phyloP scores from a whole-genome alignment of 2,888 invertebrate species.

The Limenitis arthemis region DNA sequence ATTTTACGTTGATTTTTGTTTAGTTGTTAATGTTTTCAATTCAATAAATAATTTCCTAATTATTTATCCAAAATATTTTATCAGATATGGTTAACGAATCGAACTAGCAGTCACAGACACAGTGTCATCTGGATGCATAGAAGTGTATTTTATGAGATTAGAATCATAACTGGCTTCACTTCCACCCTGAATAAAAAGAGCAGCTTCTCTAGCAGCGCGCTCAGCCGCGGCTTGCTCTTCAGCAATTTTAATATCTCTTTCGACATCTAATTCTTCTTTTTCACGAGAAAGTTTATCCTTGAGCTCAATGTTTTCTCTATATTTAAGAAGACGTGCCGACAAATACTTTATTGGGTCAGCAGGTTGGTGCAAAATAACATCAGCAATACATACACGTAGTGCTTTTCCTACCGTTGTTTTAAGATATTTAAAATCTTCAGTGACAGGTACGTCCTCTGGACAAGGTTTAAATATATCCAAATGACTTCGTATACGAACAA shows the following conservation, averaged over 20 bases:
- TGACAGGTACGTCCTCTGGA: slow-evolving; percentile 51
- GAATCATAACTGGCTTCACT: slow-evolving; percentile 61
- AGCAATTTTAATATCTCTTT: slow-evolving; percentile 46
- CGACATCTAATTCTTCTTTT: slow-evolving; percentile 42
- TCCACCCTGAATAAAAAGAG: slow-evolving; percentile 41
- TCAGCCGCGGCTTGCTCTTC: slow-evolving; percentile 51
- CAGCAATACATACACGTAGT: slow-evolving; percentile 53
- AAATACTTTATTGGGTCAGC: slow-evolving; percentile 59
- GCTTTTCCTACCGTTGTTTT: slow-evolving; percentile 52
- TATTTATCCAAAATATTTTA: slow-evolving; percentile 1
- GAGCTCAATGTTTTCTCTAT: slow-evolving; percentile 51
- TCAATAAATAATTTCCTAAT: neutral
- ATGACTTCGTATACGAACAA: slow-evolving; percentile 57
- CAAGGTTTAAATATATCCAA: slow-evolving; percentile 50
- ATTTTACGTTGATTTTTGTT: too few relatives aligned
- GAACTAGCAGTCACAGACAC: slow-evolving; percentile 33
- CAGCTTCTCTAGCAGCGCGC: slow-evolving; percentile 44
- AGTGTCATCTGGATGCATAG: slow-evolving; percentile 34
- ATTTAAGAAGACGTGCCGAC: slow-evolving; percentile 45
- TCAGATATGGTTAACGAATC: slow-evolving; percentile 26
- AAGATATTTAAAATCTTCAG: slow-evolving; percentile 59
- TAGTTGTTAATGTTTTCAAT: too few relatives aligned
- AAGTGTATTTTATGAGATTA: slow-evolving; percentile 45
- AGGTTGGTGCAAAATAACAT: slow-evolving; percentile 54
- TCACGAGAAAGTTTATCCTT: slow-evolving; percentile 45